These are phyloP conservation scores for Pica pica DNA, from an alignment of 2,113 vertebrate species.

Conservation along the genomic window DNA sequence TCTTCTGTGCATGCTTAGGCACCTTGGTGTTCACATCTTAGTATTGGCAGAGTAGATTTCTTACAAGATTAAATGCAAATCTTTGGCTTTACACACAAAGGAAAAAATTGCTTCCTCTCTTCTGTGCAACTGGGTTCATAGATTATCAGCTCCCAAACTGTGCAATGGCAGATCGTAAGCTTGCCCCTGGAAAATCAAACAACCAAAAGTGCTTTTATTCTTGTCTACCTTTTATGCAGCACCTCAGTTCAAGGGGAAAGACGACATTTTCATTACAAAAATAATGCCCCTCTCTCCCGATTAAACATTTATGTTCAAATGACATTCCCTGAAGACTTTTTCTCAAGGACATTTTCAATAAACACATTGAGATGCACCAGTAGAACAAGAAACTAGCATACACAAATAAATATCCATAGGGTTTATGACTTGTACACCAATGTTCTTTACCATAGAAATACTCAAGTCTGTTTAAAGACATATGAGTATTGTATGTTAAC, in stretches of 20 bases:
- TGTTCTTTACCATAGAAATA: background rate
- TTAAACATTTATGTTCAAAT: background rate
- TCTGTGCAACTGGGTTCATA: background rate
- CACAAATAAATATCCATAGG: background rate
- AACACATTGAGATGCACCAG: background rate
- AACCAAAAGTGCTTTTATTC: background rate
- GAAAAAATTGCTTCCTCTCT: background rate
- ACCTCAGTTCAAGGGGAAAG: background rate
- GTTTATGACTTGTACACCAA: background rate
- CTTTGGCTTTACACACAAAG: background rate
- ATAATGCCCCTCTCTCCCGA: background rate
- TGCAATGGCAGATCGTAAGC: background rate
- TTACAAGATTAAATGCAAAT: background rate
- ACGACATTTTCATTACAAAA: background rate
- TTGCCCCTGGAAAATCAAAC: background rate
- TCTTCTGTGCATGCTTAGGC: background rate
- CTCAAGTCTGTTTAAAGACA: background rate
- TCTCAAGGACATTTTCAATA: background rate
- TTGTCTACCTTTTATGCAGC: background rate
- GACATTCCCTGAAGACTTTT: background rate
- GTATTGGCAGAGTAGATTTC: background rate
- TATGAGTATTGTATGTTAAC: background rate
- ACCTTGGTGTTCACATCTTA: background rate
- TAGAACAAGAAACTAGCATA: background rate
- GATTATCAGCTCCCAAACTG: background rate